Conservation (phyloP, 2,888 invertebrate species). For the Cheilosia impressa region DNA sequence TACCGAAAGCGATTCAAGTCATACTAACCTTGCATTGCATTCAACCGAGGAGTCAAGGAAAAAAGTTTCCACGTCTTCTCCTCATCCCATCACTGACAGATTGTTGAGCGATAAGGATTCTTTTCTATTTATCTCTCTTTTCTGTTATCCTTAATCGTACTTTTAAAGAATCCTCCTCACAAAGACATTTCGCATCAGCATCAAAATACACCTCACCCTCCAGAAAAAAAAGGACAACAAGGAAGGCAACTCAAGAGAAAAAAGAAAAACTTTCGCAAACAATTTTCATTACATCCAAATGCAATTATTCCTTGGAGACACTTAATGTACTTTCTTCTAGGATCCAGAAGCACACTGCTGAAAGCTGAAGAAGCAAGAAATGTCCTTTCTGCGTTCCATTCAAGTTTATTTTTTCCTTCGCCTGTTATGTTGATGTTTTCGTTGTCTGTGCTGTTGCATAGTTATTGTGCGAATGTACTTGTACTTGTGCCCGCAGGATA, state of each 20-base stretch:
- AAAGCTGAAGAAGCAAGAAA: conserved; percentile 42
- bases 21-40: conserved; percentile 37
- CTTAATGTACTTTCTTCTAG: conserved; percentile 70
- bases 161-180: conserved; percentile 49
- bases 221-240: conserved; percentile 40
- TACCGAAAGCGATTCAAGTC: conserved; percentile 47
- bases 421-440: conserved; percentile 29
- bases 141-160: conserved; percentile 44
- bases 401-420: conserved; percentile 5
- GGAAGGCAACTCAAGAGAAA: background rate
- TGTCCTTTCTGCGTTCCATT: conserved; percentile 51
- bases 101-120: conserved; percentile 58
- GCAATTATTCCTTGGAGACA: conserved; percentile 75
- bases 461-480: conserved; percentile 38
- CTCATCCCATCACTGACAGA: background rate
- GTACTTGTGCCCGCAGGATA: conserved; percentile 70
- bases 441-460: conserved; percentile 53
- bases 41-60: background rate
- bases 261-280: conserved; percentile 69
- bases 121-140: conserved; percentile 16
- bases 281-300: conserved; percentile 75
- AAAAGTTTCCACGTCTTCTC: conserved; percentile 23
- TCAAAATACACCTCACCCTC: conserved; percentile 36
- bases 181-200: conserved; percentile 63
- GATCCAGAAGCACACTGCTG: conserved; percentile 24